A percentile compares a stretch with the other conserved stretches of the same genome.
phyloP scores from a whole-genome alignment of 1,140 invertebrate species.

The Zaprionus capensis region DNA sequence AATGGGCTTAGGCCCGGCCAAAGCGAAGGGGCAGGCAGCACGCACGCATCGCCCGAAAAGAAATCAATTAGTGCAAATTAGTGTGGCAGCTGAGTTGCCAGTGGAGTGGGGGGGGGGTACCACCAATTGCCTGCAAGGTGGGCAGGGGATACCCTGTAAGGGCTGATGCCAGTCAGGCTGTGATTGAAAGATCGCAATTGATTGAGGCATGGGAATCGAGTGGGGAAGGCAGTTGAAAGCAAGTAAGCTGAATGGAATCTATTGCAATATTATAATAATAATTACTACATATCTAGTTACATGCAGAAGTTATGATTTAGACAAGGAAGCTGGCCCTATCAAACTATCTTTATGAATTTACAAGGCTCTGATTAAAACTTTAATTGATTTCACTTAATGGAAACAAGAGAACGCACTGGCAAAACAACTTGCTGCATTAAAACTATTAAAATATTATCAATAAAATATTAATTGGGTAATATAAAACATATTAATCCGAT shows the following conservation, averaged over 20 bases:
- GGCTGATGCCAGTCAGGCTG: neutral
- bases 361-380: too few species aligned
- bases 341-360: too few species aligned
- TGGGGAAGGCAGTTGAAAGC: neutral
- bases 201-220: neutral
- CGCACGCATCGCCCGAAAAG: constrained; percentile 47
- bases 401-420: too few species aligned
- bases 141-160: constrained; percentile 16
- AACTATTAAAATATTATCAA: too few species aligned
- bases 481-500: too few species aligned
- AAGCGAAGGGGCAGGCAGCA: constrained; percentile 11
- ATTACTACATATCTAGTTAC: too few species aligned
- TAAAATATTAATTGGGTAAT: too few species aligned
- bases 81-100: constrained; percentile 28
- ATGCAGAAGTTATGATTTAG: too few species aligned
- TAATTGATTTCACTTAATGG: too few species aligned
- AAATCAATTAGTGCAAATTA: constrained; percentile 82
- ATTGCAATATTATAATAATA: too few species aligned
- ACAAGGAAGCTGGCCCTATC: too few species aligned
- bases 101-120: neutral
- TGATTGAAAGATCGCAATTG: neutral
- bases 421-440: too few species aligned
- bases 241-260: neutral
- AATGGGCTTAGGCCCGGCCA: constrained; percentile 32
- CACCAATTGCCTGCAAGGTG: constrained; percentile 17